Conservation (phyloP, 2,797 vertebrate species). For the Coranthus polyacanthus region DNA sequence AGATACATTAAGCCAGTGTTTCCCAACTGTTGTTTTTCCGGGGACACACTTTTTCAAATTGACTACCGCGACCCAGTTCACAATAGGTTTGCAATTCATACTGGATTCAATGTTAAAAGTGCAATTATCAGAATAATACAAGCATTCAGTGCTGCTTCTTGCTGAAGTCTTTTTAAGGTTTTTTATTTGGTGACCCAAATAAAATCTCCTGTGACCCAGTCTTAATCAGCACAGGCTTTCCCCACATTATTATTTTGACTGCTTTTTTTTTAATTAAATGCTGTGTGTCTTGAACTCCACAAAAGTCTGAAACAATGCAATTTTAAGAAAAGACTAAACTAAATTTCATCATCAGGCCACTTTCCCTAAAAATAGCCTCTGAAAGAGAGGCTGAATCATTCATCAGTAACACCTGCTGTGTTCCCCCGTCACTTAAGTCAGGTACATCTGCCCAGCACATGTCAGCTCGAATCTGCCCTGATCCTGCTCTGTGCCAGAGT, state of each 20-base stretch:
- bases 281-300: background rate
- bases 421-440: constrained; percentile 26
- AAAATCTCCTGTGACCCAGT: too few species aligned
- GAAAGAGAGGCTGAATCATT: constrained; percentile 42
- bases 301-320: background rate
- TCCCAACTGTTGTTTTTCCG: too few species aligned
- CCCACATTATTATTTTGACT: constrained; percentile 10
- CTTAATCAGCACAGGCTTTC: constrained; percentile 20
- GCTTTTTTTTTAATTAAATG: too few species aligned
- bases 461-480: constrained; percentile 41
- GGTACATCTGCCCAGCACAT: constrained; percentile 66
- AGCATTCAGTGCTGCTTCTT: too few species aligned
- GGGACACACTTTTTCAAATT: too few species aligned
- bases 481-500: constrained; percentile 2
- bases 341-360: constrained; percentile 10
- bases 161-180: too few species aligned
- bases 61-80: too few species aligned
- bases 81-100: too few species aligned
- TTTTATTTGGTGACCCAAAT: too few species aligned
- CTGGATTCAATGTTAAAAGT: too few species aligned
- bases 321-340: background rate
- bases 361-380: constrained; percentile 16
- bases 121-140: too few species aligned
- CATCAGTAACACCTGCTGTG: constrained; percentile 39
- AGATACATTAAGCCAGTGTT: too few species aligned